Evolutionary conservation across 1,140 invertebrate species (phyloP).

Genomic region (Cyrtorhinus lividipennis): DNA sequence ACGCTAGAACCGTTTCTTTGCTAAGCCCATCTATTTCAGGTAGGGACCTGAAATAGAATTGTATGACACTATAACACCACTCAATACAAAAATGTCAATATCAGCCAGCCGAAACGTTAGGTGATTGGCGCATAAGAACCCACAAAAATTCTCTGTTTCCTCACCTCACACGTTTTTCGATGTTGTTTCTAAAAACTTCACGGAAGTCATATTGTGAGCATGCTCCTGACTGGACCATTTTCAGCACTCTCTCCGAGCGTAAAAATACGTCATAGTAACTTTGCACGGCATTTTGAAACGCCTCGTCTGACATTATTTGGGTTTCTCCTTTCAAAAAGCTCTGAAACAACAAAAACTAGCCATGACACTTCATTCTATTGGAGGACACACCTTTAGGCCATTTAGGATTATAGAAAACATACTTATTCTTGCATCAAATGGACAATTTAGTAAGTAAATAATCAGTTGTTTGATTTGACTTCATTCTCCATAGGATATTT

Average conservation of each 20-base stretch:
- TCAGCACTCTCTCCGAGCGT: constrained; percentile 84
- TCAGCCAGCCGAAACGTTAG: too few species aligned
- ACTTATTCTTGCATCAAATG: too few species aligned
- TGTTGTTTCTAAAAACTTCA: constrained; percentile 95
- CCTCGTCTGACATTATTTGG: constrained; percentile 96
- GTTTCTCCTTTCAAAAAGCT: constrained; percentile 88
- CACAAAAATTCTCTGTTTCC: too few species aligned
- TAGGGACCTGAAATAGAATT: constrained; percentile 51
- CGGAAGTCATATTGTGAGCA: constrained; percentile 97
- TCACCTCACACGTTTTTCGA: constrained; percentile 89
- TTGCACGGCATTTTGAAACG: constrained; percentile 96
- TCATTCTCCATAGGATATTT: too few species aligned
- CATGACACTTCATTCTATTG: too few species aligned
- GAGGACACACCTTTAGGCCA: too few species aligned
- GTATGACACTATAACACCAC: not conserved
- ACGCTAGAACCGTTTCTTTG: constrained; percentile 96
- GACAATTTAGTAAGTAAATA: too few species aligned
- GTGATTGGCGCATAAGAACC: too few species aligned
- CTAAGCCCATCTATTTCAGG: constrained; percentile 98
- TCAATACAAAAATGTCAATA: too few species aligned
- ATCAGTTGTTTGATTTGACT: too few species aligned
- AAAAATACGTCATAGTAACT: constrained; percentile 96
- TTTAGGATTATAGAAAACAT: too few species aligned
- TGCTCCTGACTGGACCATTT: constrained; percentile 92
- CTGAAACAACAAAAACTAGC: too few species aligned